Conservation (phyloP, 2,888 invertebrate species). For the Eurois occulta region DNA sequence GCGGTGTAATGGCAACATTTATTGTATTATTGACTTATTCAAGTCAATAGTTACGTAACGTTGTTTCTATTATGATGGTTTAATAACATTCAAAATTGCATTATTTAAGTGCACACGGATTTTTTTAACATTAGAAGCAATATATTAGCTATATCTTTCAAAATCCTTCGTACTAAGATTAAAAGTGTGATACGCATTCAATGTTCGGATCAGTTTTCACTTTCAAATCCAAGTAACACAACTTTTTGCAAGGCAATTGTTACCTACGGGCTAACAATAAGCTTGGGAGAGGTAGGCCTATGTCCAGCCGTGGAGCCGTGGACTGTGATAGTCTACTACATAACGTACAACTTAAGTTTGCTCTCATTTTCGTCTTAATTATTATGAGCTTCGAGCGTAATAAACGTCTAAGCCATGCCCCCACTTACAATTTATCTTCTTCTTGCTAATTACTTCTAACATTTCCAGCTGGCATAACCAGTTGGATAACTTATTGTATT, state of each 20-base stretch:
- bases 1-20: not conserved
- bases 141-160: not conserved
- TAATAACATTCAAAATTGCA: not conserved
- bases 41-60: not conserved
- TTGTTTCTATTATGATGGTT: not conserved
- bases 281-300: not conserved
- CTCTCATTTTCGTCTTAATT: not conserved
- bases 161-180: not conserved
- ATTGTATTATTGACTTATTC: not conserved
- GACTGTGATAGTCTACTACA: not conserved
- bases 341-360: constrained; percentile 1
- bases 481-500: not conserved
- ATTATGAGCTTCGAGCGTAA: constrained; percentile 13
- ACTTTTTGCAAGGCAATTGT: not conserved
- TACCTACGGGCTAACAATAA: not conserved
- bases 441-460: constrained; percentile 17
- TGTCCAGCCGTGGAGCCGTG: not conserved
- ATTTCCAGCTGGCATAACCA: no score
- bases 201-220: no score
- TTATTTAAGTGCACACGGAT: not conserved
- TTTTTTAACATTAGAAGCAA: not conserved
- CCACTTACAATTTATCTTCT: constrained; percentile 29
- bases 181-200: not conserved
- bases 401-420: constrained; percentile 7
- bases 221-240: no score